Conservation (phyloP, 2,888 invertebrate genomes). For the Marasmarcha lunaedactyla region DNA sequence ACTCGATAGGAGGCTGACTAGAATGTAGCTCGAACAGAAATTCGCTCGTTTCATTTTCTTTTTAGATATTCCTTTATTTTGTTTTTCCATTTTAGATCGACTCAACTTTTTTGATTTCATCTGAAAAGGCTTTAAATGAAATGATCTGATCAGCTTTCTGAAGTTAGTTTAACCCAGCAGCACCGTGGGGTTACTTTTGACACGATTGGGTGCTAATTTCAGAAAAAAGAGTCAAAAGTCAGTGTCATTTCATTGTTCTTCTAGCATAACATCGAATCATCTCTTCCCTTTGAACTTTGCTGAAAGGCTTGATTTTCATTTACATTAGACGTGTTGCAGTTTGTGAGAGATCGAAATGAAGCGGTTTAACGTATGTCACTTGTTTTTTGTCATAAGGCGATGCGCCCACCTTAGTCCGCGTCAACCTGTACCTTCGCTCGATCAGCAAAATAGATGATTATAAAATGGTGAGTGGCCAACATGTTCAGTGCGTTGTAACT, state of each 20-base stretch:
- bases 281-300: background rate
- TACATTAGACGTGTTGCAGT: background rate
- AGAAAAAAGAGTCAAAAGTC: no score
- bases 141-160: background rate
- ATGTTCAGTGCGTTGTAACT: slow-evolving; percentile 17
- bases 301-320: no score
- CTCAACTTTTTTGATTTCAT: slow-evolving; percentile 29
- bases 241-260: no score
- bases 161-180: no score
- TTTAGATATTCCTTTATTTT: slow-evolving; percentile 20
- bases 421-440: slow-evolving; percentile 97
- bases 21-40: no score
- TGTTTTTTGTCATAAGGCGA: slow-evolving; percentile 74
- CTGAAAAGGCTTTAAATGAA: slow-evolving; percentile 18
- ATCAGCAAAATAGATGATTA: slow-evolving; percentile 99
- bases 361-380: slow-evolving; percentile 30
- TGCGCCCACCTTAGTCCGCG: slow-evolving; percentile 87
- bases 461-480: slow-evolving; percentile 91
- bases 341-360: slow-evolving; percentile 10
- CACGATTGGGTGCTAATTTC: no score
- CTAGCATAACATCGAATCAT: background rate
- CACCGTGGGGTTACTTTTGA: no score
- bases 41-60: no score
- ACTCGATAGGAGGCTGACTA: no score
- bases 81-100: no score